Percentiles rank a stretch among this genome's conserved stretches.
These are phyloP conservation scores for Mamestra configurata DNA, from an alignment of 1,140 invertebrate species.

Conservation along the genomic window DNA sequence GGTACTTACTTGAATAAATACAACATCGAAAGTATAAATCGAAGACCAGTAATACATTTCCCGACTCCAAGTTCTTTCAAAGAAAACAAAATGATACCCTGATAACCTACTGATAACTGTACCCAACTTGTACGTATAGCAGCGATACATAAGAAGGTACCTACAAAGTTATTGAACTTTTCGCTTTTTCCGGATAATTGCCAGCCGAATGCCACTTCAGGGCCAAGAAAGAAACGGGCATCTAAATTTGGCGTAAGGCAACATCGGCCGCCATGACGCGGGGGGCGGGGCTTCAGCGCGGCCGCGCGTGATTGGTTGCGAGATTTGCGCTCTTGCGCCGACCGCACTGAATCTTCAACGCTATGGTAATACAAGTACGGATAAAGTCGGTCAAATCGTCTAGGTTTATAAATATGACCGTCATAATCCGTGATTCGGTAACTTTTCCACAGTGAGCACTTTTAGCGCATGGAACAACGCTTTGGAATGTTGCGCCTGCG, in stretches of 20 bases:
- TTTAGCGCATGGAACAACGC: constrained; percentile 53
- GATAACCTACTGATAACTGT: neutral
- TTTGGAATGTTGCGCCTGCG: constrained; percentile 41
- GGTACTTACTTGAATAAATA: too few species aligned
- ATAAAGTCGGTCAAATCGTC: constrained; percentile 33
- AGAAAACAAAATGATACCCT: neutral
- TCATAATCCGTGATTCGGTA: neutral
- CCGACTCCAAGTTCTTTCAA: neutral
- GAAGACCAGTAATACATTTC: neutral
- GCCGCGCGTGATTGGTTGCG: constrained; percentile 73
- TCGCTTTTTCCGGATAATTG: constrained; percentile 38
- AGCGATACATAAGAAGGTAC: neutral
- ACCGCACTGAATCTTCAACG: constrained; percentile 23
- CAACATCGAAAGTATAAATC: neutral
- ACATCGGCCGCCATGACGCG: constrained; percentile 79
- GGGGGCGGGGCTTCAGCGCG: constrained; percentile 72
- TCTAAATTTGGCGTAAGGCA: constrained; percentile 84
- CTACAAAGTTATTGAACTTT: constrained; percentile 42
- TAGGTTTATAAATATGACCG: constrained; percentile 12
- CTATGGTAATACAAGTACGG: constrained; percentile 17
- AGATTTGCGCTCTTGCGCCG: constrained; percentile 68
- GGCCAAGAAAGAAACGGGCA: constrained; percentile 67
- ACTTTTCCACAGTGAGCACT: constrained; percentile 9
- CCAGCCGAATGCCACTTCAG: constrained; percentile 38
- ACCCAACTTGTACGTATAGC: neutral